Evolutionary conservation across 2,113 vertebrate species (phyloP).

Genomic region (Delphinus delphis): DNA sequence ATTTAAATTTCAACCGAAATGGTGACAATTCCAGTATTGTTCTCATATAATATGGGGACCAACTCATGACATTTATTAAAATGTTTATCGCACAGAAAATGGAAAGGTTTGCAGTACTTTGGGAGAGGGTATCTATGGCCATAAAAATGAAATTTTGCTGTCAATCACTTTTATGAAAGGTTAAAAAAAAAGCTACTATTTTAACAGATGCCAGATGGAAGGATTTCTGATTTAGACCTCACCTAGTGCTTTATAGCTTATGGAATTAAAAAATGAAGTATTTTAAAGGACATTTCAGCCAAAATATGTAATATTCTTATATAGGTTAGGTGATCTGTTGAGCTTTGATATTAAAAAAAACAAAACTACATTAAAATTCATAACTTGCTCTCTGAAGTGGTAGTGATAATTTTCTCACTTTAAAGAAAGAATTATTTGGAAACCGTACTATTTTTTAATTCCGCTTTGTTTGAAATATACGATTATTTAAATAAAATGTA

Average conservation of each 20-base stretch:
- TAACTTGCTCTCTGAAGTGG: conserved; percentile 17
- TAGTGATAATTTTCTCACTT: conserved; percentile 64
- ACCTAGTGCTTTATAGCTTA: conserved; percentile 62
- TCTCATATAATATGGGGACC: conserved; percentile 27
- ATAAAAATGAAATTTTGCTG: conserved; percentile 70
- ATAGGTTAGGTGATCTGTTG: conserved; percentile 61
- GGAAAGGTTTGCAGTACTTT: conserved; percentile 55
- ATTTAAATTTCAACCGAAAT: conserved; percentile 9
- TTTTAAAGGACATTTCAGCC: conserved; percentile 57
- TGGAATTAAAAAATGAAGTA: conserved; percentile 47
- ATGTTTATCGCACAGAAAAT: conserved; percentile 10
- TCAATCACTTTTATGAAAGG: conserved; percentile 68
- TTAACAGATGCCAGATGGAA: conserved; percentile 75
- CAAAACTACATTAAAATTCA: conserved; percentile 61
- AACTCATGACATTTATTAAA: conserved; percentile 71
- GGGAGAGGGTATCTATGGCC: conserved; percentile 53
- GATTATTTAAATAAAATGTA: conserved; percentile 16
- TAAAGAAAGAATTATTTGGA: conserved; percentile 55
- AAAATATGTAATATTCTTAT: conserved; percentile 66
- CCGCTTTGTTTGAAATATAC: conserved; percentile 43
- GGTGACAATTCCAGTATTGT: neutral
- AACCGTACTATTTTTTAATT: conserved; percentile 24
- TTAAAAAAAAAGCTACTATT: conserved; percentile 65
- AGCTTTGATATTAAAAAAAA: conserved; percentile 67
- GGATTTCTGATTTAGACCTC: conserved; percentile 64